Percentiles rank a stretch among this genome's conserved stretches.
Evolutionary conservation across 1,140 invertebrate genomes (phyloP).

Genomic region (Drosophila yakuba): DNA sequence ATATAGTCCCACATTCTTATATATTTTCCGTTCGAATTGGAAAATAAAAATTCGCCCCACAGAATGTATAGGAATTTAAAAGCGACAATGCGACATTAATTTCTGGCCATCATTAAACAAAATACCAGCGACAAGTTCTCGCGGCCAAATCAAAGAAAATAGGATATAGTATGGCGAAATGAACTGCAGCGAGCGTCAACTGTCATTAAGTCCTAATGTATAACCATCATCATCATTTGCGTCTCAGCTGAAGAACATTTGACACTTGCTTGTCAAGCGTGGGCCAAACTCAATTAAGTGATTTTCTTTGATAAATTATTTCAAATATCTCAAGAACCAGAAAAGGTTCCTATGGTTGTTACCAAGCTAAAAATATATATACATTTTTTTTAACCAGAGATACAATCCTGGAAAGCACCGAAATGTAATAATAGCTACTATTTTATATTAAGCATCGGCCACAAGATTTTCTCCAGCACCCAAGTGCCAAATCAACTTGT

Average conservation of each 20-base stretch:
- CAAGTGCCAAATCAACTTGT: conserved; percentile 28
- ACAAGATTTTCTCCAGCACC: not conserved
- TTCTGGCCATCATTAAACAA: conserved; percentile 39
- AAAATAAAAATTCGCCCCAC: conserved; percentile 23
- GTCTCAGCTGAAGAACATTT: conserved; percentile 31
- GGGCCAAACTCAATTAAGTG: conserved; percentile 52
- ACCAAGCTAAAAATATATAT: not conserved
- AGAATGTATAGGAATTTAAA: conserved; percentile 16
- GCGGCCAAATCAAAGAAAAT: conserved; percentile 33
- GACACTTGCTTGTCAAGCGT: conserved; percentile 33
- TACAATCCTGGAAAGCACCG: no score
- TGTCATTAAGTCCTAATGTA: conserved; percentile 70
- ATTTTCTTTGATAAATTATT: conserved; percentile 36
- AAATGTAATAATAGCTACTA: no score
- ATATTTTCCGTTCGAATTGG: conserved; percentile 6
- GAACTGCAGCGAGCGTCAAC: conserved; percentile 56
- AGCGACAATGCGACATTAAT: conserved; percentile 38
- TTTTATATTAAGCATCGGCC: no score
- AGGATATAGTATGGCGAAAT: conserved; percentile 11
- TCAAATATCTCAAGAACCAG: not conserved
- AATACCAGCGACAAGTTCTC: conserved; percentile 29
- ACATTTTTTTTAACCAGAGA: not conserved
- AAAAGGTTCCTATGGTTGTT: conserved; percentile 1
- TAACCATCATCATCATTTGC: conserved; percentile 59
- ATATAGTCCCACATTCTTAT: conserved; percentile 15